Base-by-base conservation (phyloP, 2,797 vertebrate species). In the Ambastaia sidthimunki region DNA sequence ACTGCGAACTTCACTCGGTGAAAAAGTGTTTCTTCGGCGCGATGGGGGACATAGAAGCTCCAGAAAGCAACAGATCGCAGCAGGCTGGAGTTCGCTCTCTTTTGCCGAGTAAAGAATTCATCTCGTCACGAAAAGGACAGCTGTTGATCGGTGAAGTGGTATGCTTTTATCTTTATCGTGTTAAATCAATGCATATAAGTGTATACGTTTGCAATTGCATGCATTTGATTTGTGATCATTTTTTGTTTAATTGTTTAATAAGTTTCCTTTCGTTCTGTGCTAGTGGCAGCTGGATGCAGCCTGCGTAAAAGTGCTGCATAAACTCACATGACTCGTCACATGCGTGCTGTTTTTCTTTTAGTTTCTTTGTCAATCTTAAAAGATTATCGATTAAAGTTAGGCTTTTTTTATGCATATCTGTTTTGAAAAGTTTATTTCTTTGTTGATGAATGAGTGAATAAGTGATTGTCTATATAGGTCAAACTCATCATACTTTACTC, bases 81-180 rank as follows among this genome's bases (percentile, higher is more conserved):
- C 86, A 78, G 60, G 78, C 77, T 12, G 89, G 83, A 81, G 82
- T 95, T 1, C 83, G 90, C 12, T 89, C 94, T 0, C 76, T 97
- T 16, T 91, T 97, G 25, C 92, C 96, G 0, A 91, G 88, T 85
- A 95, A 89, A 87, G 94, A 94, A 76, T 95, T 97, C 86, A 86
- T 94, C 84, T 85, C 92, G 70, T 96, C 96, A 3, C 91, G 90
- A 84, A 97, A 97, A 89, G 96, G 97, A 85, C 93, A 93, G 87
- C 93, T 97, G 69, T 92, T 98, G 57, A 91, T 95, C 81, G 94
- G 92, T 4, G 95, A 97, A 94, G 93, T 96, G 96, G 96, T 97
- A 93, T 54, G 82, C 37, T 12, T 62, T 59, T 60, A 16, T 21
- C 41, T 92, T 71, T 82, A 4, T 47, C 7, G 15, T 9, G 18